phyloP scores from a whole-genome alignment of 2,113 vertebrate species.

The Neomonachus schauinslandi region DNA sequence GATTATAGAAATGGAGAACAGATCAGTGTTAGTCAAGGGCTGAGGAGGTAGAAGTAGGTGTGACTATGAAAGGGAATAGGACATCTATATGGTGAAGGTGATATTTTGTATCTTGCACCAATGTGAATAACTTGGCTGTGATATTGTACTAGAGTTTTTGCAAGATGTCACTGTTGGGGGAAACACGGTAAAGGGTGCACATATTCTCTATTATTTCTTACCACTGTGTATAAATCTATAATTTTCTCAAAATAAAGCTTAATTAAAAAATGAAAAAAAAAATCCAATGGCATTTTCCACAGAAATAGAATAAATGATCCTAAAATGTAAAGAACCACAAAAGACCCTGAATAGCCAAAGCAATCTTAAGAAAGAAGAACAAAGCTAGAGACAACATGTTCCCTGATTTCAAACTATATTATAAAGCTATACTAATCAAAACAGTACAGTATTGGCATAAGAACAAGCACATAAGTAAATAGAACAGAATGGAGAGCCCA shows the following conservation, averaged over 20 bases:
- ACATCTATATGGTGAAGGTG: neutral
- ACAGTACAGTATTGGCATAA: neutral
- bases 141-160: neutral
- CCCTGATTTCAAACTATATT: neutral
- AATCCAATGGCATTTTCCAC: neutral
- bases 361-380: neutral
- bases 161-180: neutral
- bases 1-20: neutral
- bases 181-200: neutral
- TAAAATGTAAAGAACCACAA: neutral
- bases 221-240: neutral
- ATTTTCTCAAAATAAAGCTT: neutral
- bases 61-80: neutral
- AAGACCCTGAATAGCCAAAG: neutral
- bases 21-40: neutral
- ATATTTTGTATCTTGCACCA: neutral
- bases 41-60: neutral
- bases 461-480: neutral
- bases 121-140: neutral
- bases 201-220: neutral
- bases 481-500: neutral
- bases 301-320: neutral
- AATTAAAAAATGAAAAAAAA: neutral
- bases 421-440: neutral
- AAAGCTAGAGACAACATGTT: neutral